Percentiles rank a stretch among this genome's conserved stretches.
These are phyloP conservation scores for Lithophane ornitopus DNA, from an alignment of 2,888 invertebrate genomes.

Conservation along the genomic window DNA sequence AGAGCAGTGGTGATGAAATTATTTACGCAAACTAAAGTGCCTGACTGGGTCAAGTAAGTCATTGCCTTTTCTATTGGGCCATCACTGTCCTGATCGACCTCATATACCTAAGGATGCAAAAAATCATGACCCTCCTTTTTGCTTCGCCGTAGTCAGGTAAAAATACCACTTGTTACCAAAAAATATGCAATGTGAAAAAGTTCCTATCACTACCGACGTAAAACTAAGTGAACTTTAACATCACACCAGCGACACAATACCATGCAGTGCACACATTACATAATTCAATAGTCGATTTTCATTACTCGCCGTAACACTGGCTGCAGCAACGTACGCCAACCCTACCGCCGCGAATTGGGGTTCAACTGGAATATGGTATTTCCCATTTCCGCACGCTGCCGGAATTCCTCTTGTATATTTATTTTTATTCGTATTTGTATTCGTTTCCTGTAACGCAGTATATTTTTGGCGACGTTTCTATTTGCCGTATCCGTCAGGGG, in stretches of 20 bases:
- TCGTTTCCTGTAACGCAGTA: constrained; percentile 87
- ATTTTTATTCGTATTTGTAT: constrained; percentile 89
- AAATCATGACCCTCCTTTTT: too few species aligned
- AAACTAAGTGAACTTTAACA: constrained; percentile 11
- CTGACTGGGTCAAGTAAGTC: too few species aligned
- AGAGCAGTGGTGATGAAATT: too few species aligned
- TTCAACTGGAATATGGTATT: constrained; percentile 84
- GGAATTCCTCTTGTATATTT: constrained; percentile 84
- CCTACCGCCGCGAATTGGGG: constrained; percentile 74
- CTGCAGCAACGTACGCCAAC: constrained; percentile 60
- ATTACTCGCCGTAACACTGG: constrained; percentile 40
- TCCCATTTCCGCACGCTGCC: constrained; percentile 83
- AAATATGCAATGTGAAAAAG: not conserved
- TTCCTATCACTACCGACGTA: not conserved
- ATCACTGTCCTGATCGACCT: too few species aligned
- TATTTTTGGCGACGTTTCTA: constrained; percentile 83
- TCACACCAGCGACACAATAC: not conserved
- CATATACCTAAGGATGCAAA: too few species aligned
- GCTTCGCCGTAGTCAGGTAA: too few species aligned
- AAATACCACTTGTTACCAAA: not conserved
- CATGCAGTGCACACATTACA: constrained; percentile 25
- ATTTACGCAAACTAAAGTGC: too few species aligned
- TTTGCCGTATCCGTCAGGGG: constrained; percentile 69
- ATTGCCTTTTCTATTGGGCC: too few species aligned
- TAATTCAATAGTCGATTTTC: constrained; percentile 58